Percentiles rank a stretch among this genome's conserved stretches.
phyloP scores from a whole-genome alignment of 2,797 vertebrate species.

The Sibirionetta formosa region DNA sequence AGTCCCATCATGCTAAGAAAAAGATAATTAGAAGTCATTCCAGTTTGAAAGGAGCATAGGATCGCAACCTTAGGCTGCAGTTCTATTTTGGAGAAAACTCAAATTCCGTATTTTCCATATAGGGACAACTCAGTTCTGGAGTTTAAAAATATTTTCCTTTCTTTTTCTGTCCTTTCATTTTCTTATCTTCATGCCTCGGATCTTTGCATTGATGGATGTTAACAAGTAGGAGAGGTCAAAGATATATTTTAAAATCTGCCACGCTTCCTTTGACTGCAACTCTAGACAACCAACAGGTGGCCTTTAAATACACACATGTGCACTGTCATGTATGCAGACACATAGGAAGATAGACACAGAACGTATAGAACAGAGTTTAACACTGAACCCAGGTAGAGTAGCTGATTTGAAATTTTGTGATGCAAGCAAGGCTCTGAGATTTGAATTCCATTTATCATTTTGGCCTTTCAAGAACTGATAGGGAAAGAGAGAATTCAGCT shows the following conservation, averaged over 20 bases:
- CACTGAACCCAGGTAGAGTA: not conserved
- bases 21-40: not conserved
- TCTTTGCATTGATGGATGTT: not conserved
- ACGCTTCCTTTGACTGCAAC: not conserved
- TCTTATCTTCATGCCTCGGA: not conserved
- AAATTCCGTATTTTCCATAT: not conserved
- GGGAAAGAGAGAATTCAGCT: constrained; percentile 32
- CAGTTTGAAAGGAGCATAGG: not conserved
- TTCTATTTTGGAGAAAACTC: not conserved
- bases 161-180: not conserved
- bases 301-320: not conserved
- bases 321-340: not conserved
- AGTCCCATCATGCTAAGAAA: not conserved
- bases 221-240: not conserved
- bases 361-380: not conserved
- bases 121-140: not conserved
- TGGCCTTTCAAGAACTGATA: constrained; percentile 56
- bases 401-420: constrained; percentile 43
- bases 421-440: constrained; percentile 31
- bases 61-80: too few relatives aligned
- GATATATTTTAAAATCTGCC: not conserved
- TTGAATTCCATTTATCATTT: constrained; percentile 45
- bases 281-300: not conserved
- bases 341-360: not conserved
- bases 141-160: not conserved